A percentile compares a stretch with the other conserved stretches of the same genome.
Evolutionary conservation across 2,888 invertebrate genomes (phyloP).

Genomic region (Eumerus sabulonum): DNA sequence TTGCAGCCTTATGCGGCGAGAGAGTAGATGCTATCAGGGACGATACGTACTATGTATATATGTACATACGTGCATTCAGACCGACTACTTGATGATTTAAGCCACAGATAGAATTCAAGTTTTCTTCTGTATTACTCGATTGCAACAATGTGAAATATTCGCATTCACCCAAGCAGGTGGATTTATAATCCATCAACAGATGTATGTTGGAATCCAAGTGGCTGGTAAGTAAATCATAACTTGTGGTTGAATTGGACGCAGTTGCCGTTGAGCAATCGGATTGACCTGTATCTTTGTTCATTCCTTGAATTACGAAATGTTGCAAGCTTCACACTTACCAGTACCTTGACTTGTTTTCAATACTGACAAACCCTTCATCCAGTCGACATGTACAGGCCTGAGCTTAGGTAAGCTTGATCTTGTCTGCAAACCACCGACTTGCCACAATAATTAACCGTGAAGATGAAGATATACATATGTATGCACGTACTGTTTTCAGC

Average conservation of each 20-base stretch:
- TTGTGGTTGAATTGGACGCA: conserved; percentile 29
- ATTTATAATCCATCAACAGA: no score
- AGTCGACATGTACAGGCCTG: conserved; percentile 7
- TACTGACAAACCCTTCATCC: conserved; percentile 33
- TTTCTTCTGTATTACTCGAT: conserved; percentile 3
- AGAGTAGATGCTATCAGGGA: conserved; percentile 6
- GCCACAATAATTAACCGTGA: conserved; percentile 31
- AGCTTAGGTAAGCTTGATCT: conserved; percentile 36
- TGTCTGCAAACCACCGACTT: background rate
- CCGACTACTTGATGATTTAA: background rate
- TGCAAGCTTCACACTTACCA: background rate
- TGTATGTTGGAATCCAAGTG: no score
- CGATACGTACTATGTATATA: no score
- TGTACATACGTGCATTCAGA: no score
- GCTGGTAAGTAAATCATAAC: conserved; percentile 49
- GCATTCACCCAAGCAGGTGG: conserved; percentile 29
- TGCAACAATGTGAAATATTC: conserved; percentile 38
- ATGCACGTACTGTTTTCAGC: background rate
- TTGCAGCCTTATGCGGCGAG: conserved; percentile 7
- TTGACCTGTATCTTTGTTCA: conserved; percentile 13
- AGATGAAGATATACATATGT: conserved; percentile 7
- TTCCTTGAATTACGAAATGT: background rate
- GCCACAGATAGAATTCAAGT: conserved; percentile 13
- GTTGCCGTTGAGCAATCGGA: conserved; percentile 35
- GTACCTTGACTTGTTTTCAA: conserved; percentile 24